Percentiles rank a stretch among this genome's conserved stretches.
Conservation (phyloP, 2,888 invertebrate genomes). For the Eumerus sabulonum region DNA sequence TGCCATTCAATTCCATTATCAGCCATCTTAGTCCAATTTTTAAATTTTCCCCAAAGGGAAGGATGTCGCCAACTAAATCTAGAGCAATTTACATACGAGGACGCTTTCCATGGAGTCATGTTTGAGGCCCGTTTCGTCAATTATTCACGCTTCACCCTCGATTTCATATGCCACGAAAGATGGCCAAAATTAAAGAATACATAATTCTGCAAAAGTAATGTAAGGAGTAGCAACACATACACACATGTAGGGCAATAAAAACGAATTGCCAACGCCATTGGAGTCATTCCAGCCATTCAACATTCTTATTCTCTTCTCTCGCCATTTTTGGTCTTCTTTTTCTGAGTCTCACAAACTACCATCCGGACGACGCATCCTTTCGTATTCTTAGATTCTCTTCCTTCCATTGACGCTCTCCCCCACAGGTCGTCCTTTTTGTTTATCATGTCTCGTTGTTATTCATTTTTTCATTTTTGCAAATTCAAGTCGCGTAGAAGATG, state of each 20-base stretch:
- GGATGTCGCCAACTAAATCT: slow-evolving; percentile 27
- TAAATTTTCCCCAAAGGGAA: slow-evolving; percentile 4
- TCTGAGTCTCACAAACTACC: not conserved
- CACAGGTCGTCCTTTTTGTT: not conserved
- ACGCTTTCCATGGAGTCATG: slow-evolving; percentile 1
- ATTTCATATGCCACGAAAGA: slow-evolving; percentile 11
- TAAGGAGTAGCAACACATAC: slow-evolving; percentile 10
- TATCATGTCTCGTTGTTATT: slow-evolving; percentile 15
- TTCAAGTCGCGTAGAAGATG: slow-evolving; percentile 64
- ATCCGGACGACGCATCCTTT: no score
- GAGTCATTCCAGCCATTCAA: slow-evolving; percentile 55
- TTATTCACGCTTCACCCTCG: slow-evolving; percentile 42
- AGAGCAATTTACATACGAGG: slow-evolving; percentile 43
- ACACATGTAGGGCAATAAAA: slow-evolving; percentile 66
- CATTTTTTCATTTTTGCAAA: slow-evolving; percentile 21
- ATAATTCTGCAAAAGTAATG: slow-evolving; percentile 40
- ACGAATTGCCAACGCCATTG: slow-evolving; percentile 64
- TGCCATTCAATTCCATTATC: slow-evolving; percentile 30
- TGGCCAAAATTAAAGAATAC: slow-evolving; percentile 60
- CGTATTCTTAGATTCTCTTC: no score
- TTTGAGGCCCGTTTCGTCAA: slow-evolving; percentile 34
- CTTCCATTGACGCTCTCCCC: no score
- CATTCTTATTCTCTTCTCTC: slow-evolving; percentile 13
- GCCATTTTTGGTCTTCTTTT: slow-evolving; percentile 9
- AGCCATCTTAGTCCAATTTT: slow-evolving; percentile 46